Evolutionary conservation across 2,888 invertebrate species (phyloP).

Genomic region (Pemphredon lugubris): DNA sequence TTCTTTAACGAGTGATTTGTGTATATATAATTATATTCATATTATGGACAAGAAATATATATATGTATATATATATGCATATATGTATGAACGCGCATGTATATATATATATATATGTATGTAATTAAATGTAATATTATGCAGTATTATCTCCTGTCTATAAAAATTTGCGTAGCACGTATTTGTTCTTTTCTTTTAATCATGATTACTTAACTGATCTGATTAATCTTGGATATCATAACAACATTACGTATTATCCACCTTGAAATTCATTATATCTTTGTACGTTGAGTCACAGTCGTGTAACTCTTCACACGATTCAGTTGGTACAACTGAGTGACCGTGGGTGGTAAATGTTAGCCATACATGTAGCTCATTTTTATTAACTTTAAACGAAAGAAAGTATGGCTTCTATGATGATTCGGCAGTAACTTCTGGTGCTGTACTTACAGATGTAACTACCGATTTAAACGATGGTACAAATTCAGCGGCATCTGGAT

Average conservation of each 20-base stretch:
- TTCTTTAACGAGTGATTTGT: constrained; percentile 53
- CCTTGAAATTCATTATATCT: constrained; percentile 59
- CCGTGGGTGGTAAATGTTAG: constrained; percentile 66
- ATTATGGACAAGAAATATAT: constrained; percentile 31
- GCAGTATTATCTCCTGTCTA: constrained; percentile 53
- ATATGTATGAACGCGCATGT: constrained; percentile 21
- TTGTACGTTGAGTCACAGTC: constrained; percentile 68
- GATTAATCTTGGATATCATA: constrained; percentile 57
- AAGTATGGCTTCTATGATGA: constrained; percentile 76
- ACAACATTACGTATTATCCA: constrained; percentile 57
- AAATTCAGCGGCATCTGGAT: constrained; percentile 93
- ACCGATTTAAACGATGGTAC: constrained; percentile 83
- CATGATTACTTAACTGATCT: constrained; percentile 62
- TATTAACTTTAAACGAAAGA: constrained; percentile 57
- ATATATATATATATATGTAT: constrained; percentile 15
- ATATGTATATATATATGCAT: constrained; percentile 26
- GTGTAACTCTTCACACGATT: constrained; percentile 71
- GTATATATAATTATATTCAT: constrained; percentile 22
- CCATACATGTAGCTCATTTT: constrained; percentile 67
- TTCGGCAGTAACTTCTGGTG: constrained; percentile 74
- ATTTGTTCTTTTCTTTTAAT: constrained; percentile 46
- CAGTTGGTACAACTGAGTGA: constrained; percentile 68
- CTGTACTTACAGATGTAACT: constrained; percentile 67
- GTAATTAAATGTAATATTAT: constrained; percentile 53
- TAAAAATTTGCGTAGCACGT: constrained; percentile 62